Conservation (phyloP, 2,888 invertebrate species). For the Drosophila anomelani region DNA sequence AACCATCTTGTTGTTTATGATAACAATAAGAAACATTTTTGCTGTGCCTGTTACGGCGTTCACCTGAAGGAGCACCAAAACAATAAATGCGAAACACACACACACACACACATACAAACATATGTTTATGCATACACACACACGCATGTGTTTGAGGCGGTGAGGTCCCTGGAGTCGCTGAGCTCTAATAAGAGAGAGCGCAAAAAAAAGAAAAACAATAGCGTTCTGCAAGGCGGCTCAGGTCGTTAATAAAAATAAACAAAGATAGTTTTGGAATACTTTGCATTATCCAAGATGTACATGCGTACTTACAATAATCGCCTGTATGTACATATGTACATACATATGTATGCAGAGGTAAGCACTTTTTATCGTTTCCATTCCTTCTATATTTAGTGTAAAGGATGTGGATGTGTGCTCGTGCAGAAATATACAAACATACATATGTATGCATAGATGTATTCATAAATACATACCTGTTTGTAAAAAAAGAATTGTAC, state of each 20-base stretch:
- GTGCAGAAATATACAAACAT: slow-evolving; percentile 8
- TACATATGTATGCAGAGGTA: slow-evolving; percentile 5
- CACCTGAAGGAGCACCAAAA: slow-evolving; percentile 8
- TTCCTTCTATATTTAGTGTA: slow-evolving; percentile 26
- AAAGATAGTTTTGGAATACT: background rate
- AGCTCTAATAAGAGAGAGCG: slow-evolving; percentile 6
- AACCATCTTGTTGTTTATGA: background rate
- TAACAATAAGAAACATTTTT: background rate
- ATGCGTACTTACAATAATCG: slow-evolving; percentile 8
- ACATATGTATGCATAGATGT: background rate
- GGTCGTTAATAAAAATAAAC: slow-evolving; percentile 6
- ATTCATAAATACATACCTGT: slow-evolving; percentile 31
- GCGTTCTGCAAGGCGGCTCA: background rate
- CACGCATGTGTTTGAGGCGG: slow-evolving; percentile 11
- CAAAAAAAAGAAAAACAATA: slow-evolving; percentile 3
- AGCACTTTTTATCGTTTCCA: slow-evolving; percentile 21
- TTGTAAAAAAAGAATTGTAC: slow-evolving; percentile 12
- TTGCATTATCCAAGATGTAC: slow-evolving; percentile 9
- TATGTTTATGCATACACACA: slow-evolving; percentile 5
- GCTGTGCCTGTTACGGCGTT: background rate
- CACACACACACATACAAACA: slow-evolving; percentile 5
- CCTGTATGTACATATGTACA: slow-evolving; percentile 13
- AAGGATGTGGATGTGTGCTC: slow-evolving; percentile 28
- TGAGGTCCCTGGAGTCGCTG: slow-evolving; percentile 11
- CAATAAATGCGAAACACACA: slow-evolving; percentile 1